Conservation (phyloP, 2,113 vertebrate species). For the Plectropomus leopardus region DNA sequence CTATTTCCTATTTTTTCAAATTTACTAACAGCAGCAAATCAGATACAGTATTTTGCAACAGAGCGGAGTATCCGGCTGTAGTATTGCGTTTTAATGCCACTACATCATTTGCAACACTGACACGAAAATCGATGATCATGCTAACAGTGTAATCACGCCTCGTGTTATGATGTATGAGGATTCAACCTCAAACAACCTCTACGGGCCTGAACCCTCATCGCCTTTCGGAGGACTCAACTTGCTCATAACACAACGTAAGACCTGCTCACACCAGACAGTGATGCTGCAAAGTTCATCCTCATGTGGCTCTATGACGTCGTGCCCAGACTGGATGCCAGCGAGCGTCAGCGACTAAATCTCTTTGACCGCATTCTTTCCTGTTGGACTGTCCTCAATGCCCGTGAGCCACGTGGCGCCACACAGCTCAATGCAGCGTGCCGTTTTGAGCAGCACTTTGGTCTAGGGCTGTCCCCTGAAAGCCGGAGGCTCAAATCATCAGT, state of each 20-base stretch:
- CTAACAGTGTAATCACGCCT: not conserved
- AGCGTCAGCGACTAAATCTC: too few relatives aligned
- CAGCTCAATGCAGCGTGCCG: too few relatives aligned
- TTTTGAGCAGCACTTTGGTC: too few relatives aligned
- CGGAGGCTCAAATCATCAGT: too few relatives aligned
- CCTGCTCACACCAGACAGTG: not conserved
- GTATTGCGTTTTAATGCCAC: not conserved
- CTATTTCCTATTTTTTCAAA: not conserved
- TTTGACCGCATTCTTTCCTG: too few relatives aligned
- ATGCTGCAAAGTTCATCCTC: not conserved
- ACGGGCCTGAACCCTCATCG: not conserved
- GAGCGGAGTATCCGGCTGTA: not conserved
- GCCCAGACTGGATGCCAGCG: too few relatives aligned
- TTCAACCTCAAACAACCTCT: not conserved
- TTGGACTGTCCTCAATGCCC: too few relatives aligned
- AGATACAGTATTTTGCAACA: not conserved
- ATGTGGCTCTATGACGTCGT: not conserved
- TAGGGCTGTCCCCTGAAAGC: too few relatives aligned
- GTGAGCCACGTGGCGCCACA: too few relatives aligned
- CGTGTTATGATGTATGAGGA: not conserved
- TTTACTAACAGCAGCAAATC: not conserved
- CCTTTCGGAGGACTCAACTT: not conserved
- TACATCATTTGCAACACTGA: constrained; percentile 12
- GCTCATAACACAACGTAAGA: not conserved
- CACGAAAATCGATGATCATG: constrained; percentile 22